Conservation (phyloP, 2,113 vertebrate species). For the Micronisus gabar region DNA sequence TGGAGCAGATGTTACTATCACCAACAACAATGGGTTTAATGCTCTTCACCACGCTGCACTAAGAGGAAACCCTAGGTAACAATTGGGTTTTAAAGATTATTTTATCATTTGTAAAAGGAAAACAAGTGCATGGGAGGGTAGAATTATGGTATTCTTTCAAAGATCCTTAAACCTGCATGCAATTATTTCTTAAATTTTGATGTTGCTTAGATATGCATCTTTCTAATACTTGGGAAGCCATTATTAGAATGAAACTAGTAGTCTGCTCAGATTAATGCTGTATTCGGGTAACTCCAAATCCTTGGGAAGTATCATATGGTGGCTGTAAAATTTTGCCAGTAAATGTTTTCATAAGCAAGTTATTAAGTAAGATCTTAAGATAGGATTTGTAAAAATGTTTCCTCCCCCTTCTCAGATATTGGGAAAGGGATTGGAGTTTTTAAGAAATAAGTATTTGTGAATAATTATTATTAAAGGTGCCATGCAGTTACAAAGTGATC, state of each 20-base stretch:
- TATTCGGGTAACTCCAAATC: not conserved
- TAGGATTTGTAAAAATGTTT: not conserved
- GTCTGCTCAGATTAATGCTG: not conserved
- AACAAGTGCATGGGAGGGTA: not conserved
- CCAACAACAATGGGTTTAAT: constrained; percentile 98
- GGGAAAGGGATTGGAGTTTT: not conserved
- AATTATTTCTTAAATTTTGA: not conserved
- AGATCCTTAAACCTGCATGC: not conserved
- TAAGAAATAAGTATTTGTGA: not conserved
- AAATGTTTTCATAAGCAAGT: not conserved
- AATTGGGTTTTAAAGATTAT: not conserved
- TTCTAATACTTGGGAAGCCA: not conserved
- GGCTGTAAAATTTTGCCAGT: not conserved
- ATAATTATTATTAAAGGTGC: not conserved
- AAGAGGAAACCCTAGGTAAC: constrained; percentile 96
- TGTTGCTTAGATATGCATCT: not conserved
- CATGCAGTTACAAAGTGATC: not conserved
- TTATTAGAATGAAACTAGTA: not conserved
- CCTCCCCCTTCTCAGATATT: not conserved
- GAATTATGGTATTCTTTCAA: not conserved
- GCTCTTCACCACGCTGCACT: constrained; percentile 96
- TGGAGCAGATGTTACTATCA: constrained; percentile 97
- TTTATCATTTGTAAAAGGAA: not conserved
- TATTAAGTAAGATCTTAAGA: not conserved
- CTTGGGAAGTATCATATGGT: not conserved